A percentile compares a stretch with the other conserved stretches of the same genome.
phyloP scores from a whole-genome alignment of 2,797 vertebrate species.

The Acanthurus lineatus region DNA sequence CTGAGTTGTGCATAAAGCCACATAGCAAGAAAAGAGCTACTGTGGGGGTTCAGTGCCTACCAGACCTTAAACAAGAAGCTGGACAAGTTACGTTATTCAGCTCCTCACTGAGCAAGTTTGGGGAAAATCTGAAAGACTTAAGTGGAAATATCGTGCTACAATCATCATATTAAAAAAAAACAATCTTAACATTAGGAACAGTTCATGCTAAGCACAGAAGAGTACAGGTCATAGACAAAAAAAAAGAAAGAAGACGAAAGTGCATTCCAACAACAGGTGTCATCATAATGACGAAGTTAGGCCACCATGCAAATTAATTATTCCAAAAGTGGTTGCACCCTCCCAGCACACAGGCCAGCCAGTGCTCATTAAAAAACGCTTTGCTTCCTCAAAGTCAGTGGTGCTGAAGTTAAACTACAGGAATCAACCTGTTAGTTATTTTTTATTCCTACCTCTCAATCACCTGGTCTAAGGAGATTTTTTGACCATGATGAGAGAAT shows the following conservation, averaged over 20 bases:
- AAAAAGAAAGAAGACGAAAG: constrained; percentile 56
- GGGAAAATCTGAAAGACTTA: constrained; percentile 47
- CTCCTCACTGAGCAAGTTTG: constrained; percentile 25
- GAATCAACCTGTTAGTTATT: constrained; percentile 38
- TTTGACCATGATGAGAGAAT: constrained; percentile 18
- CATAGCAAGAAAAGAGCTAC: constrained; percentile 47
- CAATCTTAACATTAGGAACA: constrained; percentile 64
- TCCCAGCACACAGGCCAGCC: constrained; percentile 72
- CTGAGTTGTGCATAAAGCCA: constrained; percentile 56
- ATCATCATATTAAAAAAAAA: constrained; percentile 64
- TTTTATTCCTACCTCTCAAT: constrained; percentile 39
- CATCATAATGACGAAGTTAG: constrained; percentile 62
- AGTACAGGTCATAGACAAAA: constrained; percentile 52
- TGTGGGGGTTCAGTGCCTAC: constrained; percentile 38
- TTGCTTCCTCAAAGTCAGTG: constrained; percentile 55
- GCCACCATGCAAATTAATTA: constrained; percentile 72
- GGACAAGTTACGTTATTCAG: constrained; percentile 21
- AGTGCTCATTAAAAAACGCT: constrained; percentile 62
- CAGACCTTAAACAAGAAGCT: constrained; percentile 33
- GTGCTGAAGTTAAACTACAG: constrained; percentile 45
- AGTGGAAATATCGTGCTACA: constrained; percentile 69
- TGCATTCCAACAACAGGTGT: constrained; percentile 77
- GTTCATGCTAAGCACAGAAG: constrained; percentile 76
- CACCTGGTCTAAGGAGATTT: constrained; percentile 30
- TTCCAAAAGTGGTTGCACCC: constrained; percentile 54